Conservation (phyloP, 2,888 invertebrate species). For the Troilus luridus region DNA sequence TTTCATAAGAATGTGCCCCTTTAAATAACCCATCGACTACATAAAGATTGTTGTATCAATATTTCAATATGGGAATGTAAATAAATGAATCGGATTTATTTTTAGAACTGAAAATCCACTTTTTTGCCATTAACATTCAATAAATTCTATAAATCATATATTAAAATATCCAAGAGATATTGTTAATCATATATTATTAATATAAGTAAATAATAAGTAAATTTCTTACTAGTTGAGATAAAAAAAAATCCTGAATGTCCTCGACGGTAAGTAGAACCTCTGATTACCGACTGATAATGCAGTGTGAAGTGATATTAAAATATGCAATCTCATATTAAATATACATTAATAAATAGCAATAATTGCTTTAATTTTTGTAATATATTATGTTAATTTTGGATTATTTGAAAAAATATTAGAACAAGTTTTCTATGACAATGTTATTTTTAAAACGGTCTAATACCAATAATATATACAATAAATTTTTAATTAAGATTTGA, state of each 20-base stretch:
- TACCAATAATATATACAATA: too few species aligned
- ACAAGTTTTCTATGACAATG: too few species aligned
- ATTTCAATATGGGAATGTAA: not conserved
- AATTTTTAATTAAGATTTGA: too few species aligned
- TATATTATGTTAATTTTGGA: too few species aligned
- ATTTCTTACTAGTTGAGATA: not conserved
- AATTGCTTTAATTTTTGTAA: too few species aligned
- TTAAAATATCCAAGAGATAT: not conserved
- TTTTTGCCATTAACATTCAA: not conserved
- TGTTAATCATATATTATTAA: not conserved
- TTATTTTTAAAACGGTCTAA: too few species aligned
- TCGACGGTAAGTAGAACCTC: not conserved
- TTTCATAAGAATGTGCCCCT: not conserved
- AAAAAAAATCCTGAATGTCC: not conserved
- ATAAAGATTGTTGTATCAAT: not conserved
- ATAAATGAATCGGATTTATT: not conserved
- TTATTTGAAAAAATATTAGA: too few species aligned
- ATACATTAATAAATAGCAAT: not conserved
- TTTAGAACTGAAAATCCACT: not conserved
- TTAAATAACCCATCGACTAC: not conserved
- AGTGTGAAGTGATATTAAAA: not conserved
- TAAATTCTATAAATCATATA: not conserved
- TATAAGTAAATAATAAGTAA: too few species aligned
- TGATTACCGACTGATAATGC: slow-evolving; percentile 15
- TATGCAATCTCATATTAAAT: not conserved